Base-by-base conservation (phyloP, 2,113 vertebrate genomes). In the Pangasianodon gigas region DNA sequence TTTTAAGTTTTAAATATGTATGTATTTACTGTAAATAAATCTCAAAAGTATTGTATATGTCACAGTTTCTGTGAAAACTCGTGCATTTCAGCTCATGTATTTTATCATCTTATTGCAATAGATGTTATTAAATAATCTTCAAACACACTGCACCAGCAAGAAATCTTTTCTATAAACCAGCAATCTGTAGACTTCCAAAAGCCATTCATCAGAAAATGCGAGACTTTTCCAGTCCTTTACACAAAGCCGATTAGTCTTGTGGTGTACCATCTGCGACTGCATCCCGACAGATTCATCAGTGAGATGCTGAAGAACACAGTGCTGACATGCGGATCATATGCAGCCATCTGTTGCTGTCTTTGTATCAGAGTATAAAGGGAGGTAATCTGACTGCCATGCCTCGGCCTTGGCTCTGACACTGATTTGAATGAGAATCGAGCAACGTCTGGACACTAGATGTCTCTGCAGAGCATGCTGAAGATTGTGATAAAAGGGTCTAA, bases 341-440 rank as follows among this genome's bases (percentile, higher is more conserved):
- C 87, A 32, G 82, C 93, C 91, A 91, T 92, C 93, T 92, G 93
- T 92, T 90, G 90, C 90, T 52, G 80, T 37, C 91, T 91, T 92
- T 92, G 92, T 92, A 29, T 54, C 54, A 4, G n/a, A 32, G 84
- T 52, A 90, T 88, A 91, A 93, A 91, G 90, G 74, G 18, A 65
- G 65, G 60, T 91, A 83, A 87, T 86, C 84, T n/a, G 82, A 13
- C 87, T 86, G 75, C 52, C 52, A 65, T 19, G 80, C 79, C 86
- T 71, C 62, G 37, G 74, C 74, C 69, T 79, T 52, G 81, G 74
- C 41, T 9, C 67, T 84, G 86, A 80, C 85, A 29, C 67, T 44
- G 19, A 91, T 92, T 92, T 86, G 65, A 85, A 90, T 92, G 85
- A 90, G n/a, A 90, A 91, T 80, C 26, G 37, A 65, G 75, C n/a